Conservation (phyloP, 2,888 invertebrate species). For the Ligdia adustata region DNA sequence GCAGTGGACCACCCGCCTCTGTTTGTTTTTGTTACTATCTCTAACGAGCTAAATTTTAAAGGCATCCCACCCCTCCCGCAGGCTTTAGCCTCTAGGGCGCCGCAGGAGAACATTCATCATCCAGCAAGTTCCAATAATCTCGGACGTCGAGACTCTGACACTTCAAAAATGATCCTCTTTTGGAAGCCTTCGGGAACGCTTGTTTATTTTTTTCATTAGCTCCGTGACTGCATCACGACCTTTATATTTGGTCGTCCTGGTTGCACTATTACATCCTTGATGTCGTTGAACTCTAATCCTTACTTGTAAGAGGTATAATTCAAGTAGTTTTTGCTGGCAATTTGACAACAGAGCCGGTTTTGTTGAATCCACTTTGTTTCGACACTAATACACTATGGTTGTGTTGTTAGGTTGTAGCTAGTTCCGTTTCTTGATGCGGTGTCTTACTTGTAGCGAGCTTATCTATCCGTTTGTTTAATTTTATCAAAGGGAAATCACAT, state of each 20-base stretch:
- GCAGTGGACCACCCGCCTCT: constrained; percentile 58
- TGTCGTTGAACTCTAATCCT: constrained; percentile 23
- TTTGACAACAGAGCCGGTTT: constrained; percentile 32
- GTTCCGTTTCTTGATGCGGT: constrained; percentile 9
- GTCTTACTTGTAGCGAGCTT: constrained; percentile 13
- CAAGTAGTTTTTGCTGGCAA: constrained; percentile 28
- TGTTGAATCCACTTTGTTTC: constrained; percentile 21
- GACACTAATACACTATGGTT: constrained; percentile 19
- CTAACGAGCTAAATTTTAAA: constrained; percentile 43
- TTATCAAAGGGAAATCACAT: no score
- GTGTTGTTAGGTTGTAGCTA: constrained; percentile 1
- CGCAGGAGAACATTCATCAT: constrained; percentile 43
- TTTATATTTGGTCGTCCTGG: constrained; percentile 18
- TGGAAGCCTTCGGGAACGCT: constrained; percentile 30
- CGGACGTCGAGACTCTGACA: constrained; percentile 49
- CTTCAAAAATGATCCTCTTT: constrained; percentile 51
- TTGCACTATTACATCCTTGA: constrained; percentile 17
- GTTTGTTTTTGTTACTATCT: constrained; percentile 60
- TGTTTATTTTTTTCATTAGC: constrained; percentile 46
- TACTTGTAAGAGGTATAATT: constrained; percentile 25
- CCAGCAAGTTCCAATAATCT: constrained; percentile 38
- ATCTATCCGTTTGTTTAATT: no score
- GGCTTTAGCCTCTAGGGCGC: constrained; percentile 22
- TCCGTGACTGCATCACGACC: constrained; percentile 13
- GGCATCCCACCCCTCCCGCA: constrained; percentile 38